A percentile compares a stretch with the other conserved stretches of the same genome.
phyloP scores from a whole-genome alignment of 2,113 vertebrate species.

The Gallinago media region DNA sequence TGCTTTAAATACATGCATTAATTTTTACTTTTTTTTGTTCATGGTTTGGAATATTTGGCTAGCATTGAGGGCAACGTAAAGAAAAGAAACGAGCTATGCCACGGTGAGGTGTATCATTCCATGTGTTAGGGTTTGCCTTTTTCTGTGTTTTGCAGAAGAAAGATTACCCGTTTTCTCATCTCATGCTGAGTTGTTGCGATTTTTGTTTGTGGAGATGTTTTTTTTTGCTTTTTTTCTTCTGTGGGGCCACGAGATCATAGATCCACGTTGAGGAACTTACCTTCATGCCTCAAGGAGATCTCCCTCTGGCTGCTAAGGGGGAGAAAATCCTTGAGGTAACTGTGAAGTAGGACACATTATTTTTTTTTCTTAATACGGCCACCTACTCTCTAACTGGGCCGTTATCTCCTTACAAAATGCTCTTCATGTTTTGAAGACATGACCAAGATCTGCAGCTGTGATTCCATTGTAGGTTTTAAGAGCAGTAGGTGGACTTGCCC shows the following conservation, averaged over 20 bases:
- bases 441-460: neutral
- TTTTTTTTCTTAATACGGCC: neutral
- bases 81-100: neutral
- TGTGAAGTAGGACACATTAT: neutral
- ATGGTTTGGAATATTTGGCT: neutral
- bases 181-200: neutral
- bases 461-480: neutral
- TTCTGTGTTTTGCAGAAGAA: neutral
- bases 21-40: neutral
- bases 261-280: neutral
- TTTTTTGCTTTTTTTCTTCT: neutral
- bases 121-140: neutral
- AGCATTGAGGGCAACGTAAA: neutral
- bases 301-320: neutral
- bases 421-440: neutral
- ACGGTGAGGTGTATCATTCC: neutral
- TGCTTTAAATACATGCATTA: neutral
- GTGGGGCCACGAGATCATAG: neutral
- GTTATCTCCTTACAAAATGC: neutral
- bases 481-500: neutral
- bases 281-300: neutral
- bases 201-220: neutral
- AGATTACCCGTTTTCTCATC: neutral
- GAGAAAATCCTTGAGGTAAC: neutral
- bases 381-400: neutral